Percentiles rank a stretch among this genome's conserved stretches.
These are phyloP conservation scores for Rhombomys opimus DNA, from an alignment of 2,113 vertebrate genomes.

Conservation along the genomic window DNA sequence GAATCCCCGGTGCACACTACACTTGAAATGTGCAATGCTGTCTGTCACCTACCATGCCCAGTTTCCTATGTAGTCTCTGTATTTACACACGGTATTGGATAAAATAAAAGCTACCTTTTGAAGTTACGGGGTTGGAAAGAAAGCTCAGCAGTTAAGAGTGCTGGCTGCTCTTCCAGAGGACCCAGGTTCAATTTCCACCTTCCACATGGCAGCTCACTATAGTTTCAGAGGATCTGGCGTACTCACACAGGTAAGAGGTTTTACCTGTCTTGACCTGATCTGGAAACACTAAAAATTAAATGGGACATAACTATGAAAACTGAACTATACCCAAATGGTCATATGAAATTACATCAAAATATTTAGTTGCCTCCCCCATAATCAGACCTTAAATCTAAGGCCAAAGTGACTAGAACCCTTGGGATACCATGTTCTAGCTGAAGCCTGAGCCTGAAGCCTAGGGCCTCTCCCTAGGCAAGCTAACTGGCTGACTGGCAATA, in stretches of 20 bases:
- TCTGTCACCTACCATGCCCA: not conserved
- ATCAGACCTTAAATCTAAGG: not conserved
- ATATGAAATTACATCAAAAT: not conserved
- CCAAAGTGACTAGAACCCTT: not conserved
- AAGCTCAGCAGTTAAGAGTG: not conserved
- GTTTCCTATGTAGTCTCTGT: not conserved
- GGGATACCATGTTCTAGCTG: not conserved
- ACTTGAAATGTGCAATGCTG: not conserved
- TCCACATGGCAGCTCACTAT: not conserved
- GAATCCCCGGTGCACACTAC: not conserved
- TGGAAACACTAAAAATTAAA: conserved; percentile 35
- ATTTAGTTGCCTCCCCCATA: not conserved
- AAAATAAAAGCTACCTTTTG: not conserved
- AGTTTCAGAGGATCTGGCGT: not conserved
- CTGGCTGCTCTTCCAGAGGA: not conserved
- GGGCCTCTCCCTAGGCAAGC: not conserved
- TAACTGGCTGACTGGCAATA: not conserved
- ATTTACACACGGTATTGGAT: not conserved
- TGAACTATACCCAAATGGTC: not conserved
- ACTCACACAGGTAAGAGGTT: not conserved
- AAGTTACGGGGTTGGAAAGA: not conserved
- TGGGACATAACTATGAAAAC: conserved; percentile 1
- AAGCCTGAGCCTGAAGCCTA: not conserved
- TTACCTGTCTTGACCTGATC: not conserved
- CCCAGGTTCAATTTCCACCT: not conserved